Conservation (phyloP, 2,888 invertebrate species). For the Rhaphigaster nebulosa region DNA sequence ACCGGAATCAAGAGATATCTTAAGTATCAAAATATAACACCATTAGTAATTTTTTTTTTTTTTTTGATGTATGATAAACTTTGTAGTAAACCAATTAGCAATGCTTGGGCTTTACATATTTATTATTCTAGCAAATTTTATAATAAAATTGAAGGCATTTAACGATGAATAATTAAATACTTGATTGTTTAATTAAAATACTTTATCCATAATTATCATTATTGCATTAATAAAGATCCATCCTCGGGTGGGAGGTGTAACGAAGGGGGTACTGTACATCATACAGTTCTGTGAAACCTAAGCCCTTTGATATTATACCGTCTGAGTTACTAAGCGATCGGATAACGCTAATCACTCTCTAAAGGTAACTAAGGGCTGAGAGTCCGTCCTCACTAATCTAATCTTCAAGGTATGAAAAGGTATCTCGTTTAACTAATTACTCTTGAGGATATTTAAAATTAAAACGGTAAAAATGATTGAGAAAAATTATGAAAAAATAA, state of each 20-base stretch:
- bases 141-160: no score
- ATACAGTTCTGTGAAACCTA: neutral
- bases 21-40: no score
- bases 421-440: neutral
- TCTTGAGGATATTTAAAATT: neutral
- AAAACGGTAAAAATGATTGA: no score
- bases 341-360: neutral
- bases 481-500: no score
- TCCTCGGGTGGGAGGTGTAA: no score
- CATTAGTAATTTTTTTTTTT: no score
- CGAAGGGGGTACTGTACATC: neutral
- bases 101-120: no score
- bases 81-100: no score
- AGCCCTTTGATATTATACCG: conserved; percentile 24
- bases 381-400: neutral
- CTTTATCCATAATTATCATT: neutral
- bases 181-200: neutral
- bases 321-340: conserved; percentile 8
- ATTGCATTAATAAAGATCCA: neutral
- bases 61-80: no score
- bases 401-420: neutral
- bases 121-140: no score
- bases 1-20: no score
- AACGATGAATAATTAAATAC: neutral
- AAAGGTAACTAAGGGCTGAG: conserved; percentile 5